These are phyloP conservation scores for Serripes groenlandicus DNA, from an alignment of 2,888 invertebrate genomes.

Conservation along the genomic window DNA sequence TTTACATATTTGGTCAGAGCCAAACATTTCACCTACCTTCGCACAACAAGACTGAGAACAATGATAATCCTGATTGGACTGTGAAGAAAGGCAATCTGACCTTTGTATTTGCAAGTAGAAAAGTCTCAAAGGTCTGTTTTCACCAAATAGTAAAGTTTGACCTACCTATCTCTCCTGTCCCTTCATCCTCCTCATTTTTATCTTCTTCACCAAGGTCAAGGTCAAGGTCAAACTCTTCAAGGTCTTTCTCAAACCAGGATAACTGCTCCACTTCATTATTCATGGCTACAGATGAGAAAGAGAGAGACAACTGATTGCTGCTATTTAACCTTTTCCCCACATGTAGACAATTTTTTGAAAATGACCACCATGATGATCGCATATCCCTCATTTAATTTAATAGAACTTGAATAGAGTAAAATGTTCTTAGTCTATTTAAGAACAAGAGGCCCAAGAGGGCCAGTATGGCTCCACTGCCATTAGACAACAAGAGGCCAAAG, in stretches of 20 bases:
- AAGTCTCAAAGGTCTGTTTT: background rate
- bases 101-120: background rate
- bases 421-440: no score
- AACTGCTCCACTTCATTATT: conserved; percentile 55
- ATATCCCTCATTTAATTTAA: no score
- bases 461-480: background rate
- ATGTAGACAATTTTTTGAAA: background rate
- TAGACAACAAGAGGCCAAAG: no score
- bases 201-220: conserved; percentile 82
- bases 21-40: no score
- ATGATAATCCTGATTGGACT: no score
- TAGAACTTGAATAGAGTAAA: no score
- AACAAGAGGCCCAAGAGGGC: background rate
- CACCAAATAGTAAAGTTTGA: background rate
- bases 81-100: background rate
- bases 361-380: no score
- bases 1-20: no score
- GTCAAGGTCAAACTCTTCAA: conserved; percentile 87
- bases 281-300: background rate
- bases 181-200: conserved; percentile 55
- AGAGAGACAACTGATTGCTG: no score
- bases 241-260: conserved; percentile 88
- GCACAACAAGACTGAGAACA: no score
- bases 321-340: background rate
- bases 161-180: conserved; percentile 23